Evolutionary conservation across 2,797 vertebrate species (phyloP).

Genomic region (Balearica regulorum): DNA sequence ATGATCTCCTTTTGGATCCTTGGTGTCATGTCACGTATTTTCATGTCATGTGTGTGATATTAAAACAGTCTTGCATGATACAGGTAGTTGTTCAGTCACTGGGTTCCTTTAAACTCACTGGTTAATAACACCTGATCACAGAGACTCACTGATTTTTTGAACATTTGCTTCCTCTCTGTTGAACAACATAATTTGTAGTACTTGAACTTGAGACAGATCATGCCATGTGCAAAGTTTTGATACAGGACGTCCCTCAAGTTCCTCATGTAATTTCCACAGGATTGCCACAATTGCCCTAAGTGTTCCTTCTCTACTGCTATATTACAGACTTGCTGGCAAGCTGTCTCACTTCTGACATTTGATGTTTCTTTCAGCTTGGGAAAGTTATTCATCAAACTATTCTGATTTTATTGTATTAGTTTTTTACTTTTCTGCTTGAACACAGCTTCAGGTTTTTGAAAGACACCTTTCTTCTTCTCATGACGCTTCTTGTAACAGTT

Average conservation of each 20-base stretch:
- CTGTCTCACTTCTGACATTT: not conserved
- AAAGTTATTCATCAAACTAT: not conserved
- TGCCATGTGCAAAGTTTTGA: not conserved
- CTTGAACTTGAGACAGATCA: not conserved
- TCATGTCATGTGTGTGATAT: not conserved
- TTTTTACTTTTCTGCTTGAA: not conserved
- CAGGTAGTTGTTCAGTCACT: not conserved
- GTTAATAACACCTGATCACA: not conserved
- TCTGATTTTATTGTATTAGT: not conserved
- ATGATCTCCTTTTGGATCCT: not conserved
- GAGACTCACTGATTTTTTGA: not conserved
- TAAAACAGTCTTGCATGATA: not conserved
- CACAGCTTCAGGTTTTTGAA: not conserved
- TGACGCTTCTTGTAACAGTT: not conserved
- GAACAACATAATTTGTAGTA: not conserved
- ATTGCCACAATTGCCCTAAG: rapidly evolving
- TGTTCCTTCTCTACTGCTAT: not conserved
- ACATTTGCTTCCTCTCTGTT: not conserved
- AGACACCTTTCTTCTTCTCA: not conserved
- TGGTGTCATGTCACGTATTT: not conserved
- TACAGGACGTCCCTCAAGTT: not conserved
- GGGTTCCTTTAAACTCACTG: not conserved
- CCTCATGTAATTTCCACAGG: not conserved
- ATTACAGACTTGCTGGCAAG: not conserved
- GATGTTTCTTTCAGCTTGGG: not conserved